Evolutionary conservation across 2,888 invertebrate species (phyloP).

Genomic region (Athalia circularis): DNA sequence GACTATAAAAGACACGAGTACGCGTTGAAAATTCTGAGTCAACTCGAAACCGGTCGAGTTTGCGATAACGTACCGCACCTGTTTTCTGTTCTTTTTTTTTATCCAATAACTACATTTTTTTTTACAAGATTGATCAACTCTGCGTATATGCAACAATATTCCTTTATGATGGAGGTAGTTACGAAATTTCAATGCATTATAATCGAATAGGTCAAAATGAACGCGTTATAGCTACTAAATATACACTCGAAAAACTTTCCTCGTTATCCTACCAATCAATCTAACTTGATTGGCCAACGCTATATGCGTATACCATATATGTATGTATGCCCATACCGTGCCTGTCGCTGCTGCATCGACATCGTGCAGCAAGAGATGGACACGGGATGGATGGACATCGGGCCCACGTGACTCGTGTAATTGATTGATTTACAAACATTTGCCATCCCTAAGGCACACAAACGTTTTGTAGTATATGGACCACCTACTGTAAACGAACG

Average conservation of each 20-base stretch:
- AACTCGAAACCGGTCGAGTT: too few species aligned
- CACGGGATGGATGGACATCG: constrained; percentile 3
- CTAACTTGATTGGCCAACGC: constrained; percentile 24
- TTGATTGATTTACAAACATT: constrained; percentile 44
- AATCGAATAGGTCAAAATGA: not conserved
- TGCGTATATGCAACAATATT: too few species aligned
- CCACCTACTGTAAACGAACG: not conserved
- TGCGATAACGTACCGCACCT: too few species aligned
- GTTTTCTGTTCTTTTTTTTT: too few species aligned
- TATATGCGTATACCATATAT: not conserved
- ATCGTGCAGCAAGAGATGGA: not conserved
- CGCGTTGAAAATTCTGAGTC: too few species aligned
- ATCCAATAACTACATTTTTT: too few species aligned
- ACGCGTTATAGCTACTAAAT: not conserved
- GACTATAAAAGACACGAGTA: too few species aligned
- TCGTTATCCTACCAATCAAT: constrained; percentile 24
- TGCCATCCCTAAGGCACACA: not conserved
- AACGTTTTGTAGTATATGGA: not conserved
- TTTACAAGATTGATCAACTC: too few species aligned
- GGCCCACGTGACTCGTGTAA: constrained; percentile 30
- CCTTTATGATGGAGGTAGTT: not conserved
- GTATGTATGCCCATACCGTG: too few species aligned
- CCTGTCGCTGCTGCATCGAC: too few species aligned
- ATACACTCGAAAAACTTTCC: not conserved
- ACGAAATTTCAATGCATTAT: not conserved